Percentiles rank a stretch among this genome's conserved stretches.
These are phyloP conservation scores for Pristis pectinata DNA, from an alignment of 2,797 vertebrate genomes.

Conservation along the genomic window DNA sequence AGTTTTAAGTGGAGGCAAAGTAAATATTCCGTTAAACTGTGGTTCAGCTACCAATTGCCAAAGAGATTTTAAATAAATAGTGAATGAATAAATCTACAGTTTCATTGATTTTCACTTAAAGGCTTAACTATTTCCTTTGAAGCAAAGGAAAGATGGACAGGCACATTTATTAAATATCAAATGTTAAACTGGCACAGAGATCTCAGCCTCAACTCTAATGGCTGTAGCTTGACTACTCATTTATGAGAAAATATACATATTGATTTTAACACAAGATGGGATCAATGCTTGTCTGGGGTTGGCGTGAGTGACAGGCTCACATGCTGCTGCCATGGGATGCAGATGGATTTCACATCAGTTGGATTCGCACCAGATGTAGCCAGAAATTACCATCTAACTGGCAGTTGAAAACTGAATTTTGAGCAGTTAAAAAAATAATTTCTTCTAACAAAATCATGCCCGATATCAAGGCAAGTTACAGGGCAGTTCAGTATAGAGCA, in stretches of 20 bases:
- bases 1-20: neutral
- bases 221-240: neutral
- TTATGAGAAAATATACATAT: neutral
- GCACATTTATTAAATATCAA: neutral
- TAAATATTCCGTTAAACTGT: neutral
- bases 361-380: neutral
- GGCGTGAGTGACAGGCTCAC: neutral
- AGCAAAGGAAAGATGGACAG: neutral
- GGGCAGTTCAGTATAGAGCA: neutral
- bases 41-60: neutral
- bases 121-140: neutral
- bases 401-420: neutral
- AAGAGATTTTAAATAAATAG: neutral
- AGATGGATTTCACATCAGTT: neutral
- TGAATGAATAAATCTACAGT: neutral
- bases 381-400: neutral
- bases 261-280: neutral
- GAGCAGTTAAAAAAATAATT: neutral
- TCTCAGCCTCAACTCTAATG: neutral
- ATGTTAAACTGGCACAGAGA: neutral
- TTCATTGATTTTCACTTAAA: slow-evolving; percentile 21
- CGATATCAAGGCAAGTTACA: neutral
- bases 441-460: neutral
- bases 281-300: neutral
- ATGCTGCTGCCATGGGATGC: neutral